Evolutionary conservation across 2,113 vertebrate genomes (phyloP).

Genomic region (Vidua chalybeata): DNA sequence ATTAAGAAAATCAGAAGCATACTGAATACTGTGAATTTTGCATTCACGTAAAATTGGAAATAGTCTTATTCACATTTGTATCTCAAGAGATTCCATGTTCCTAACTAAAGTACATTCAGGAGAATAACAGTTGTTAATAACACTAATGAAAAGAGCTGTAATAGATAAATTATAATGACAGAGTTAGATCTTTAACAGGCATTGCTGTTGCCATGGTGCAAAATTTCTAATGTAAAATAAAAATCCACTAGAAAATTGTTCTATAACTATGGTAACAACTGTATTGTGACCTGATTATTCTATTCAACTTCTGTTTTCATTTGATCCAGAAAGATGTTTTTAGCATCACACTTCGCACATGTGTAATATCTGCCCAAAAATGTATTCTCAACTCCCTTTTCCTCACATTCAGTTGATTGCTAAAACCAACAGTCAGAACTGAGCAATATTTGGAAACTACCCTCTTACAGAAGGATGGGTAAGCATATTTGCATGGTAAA

Average conservation of each 20-base stretch:
- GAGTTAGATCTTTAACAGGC: constrained; percentile 49
- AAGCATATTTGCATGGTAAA: not conserved
- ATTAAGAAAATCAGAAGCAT: constrained; percentile 20
- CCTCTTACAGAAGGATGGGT: not conserved
- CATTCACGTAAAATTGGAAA: constrained; percentile 26
- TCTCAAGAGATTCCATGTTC: constrained; percentile 36
- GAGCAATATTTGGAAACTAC: not conserved
- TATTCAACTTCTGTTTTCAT: constrained; percentile 6
- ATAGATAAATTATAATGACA: constrained; percentile 59
- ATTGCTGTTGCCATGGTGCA: constrained; percentile 72
- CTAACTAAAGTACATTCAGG: constrained; percentile 50
- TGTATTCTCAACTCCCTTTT: not conserved
- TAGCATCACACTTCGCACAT: not conserved
- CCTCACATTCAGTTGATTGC: not conserved
- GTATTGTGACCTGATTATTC: constrained; percentile 9
- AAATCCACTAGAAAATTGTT: constrained; percentile 54
- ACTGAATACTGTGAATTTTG: constrained; percentile 6
- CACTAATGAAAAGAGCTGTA: constrained; percentile 54
- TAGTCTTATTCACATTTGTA: constrained; percentile 45
- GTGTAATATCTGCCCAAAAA: constrained; percentile 32
- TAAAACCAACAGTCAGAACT: not conserved
- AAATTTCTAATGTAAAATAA: constrained; percentile 54
- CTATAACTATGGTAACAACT: constrained; percentile 68
- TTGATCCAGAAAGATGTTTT: constrained; percentile 28
- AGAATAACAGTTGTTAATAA: constrained; percentile 56